Conservation (phyloP, 2,797 vertebrate species). For the Caiman crocodilus region DNA sequence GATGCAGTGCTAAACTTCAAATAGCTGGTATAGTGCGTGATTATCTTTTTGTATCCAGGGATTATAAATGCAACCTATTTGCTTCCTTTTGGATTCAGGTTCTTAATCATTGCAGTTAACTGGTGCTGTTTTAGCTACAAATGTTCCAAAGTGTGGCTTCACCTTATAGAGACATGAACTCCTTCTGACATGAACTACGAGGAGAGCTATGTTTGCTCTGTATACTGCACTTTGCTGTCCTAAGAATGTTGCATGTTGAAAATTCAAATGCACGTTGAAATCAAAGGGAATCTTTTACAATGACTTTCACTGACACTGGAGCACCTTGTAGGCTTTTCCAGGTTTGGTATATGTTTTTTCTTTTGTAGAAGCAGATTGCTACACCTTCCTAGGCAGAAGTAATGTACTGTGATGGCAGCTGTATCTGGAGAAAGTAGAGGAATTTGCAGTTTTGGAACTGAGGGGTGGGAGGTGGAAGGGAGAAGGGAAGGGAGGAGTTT, state of each 20-base stretch:
- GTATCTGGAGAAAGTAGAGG: neutral
- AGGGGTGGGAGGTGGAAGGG: neutral
- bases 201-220: neutral
- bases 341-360: neutral
- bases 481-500: neutral
- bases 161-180: neutral
- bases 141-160: neutral
- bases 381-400: accelerated
- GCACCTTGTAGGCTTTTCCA: neutral
- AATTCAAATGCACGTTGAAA: neutral
- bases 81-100: neutral
- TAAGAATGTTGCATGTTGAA: neutral
- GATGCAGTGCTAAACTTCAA: conserved; percentile 46
- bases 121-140: neutral
- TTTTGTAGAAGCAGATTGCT: neutral
- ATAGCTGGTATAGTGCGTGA: conserved; percentile 41
- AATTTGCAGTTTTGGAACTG: neutral
- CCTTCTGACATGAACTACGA: neutral
- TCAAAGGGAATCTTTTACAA: neutral
- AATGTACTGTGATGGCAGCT: neutral
- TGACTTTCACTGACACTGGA: neutral
- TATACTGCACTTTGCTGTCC: neutral
- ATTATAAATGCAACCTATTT: neutral
- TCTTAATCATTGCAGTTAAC: conserved; percentile 13
- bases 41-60: neutral